phyloP scores from a whole-genome alignment of 2,113 vertebrate species.

The Ailurus styani region DNA sequence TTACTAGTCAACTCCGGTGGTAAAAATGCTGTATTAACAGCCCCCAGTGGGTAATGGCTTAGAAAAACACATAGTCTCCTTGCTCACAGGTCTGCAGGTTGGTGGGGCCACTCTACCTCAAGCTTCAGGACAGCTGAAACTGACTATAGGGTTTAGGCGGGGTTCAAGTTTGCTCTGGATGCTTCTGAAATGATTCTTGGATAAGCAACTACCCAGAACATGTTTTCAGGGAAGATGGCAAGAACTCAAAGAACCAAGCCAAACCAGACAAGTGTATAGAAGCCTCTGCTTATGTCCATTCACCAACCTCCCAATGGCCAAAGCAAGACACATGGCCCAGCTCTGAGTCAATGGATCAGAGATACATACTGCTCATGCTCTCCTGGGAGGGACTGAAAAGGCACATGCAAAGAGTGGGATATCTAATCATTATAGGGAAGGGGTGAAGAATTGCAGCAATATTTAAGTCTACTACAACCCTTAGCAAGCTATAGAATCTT shows the following conservation, averaged over 20 bases:
- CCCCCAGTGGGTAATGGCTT: background rate
- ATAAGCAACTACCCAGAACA: background rate
- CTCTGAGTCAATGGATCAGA: background rate
- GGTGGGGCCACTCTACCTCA: background rate
- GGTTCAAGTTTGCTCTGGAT: background rate
- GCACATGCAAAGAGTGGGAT: background rate
- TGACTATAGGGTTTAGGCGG: background rate
- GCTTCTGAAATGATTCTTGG: background rate
- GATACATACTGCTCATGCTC: background rate
- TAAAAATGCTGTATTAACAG: background rate
- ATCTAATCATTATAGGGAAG: background rate
- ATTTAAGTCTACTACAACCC: background rate
- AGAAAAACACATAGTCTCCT: background rate
- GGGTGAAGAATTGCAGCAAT: background rate
- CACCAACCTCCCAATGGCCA: background rate
- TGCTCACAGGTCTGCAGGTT: background rate
- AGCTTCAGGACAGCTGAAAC: background rate
- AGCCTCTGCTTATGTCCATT: background rate
- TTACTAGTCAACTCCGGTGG: background rate
- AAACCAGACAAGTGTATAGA: background rate
- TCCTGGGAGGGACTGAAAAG: background rate
- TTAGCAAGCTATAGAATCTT: background rate
- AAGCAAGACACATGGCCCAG: background rate
- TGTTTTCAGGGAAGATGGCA: background rate
- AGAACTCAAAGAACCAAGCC: background rate